Percentiles rank a stretch among this genome's conserved stretches.
Conservation (phyloP, 2,113 vertebrate species). For the Leucopsar rothschildi region DNA sequence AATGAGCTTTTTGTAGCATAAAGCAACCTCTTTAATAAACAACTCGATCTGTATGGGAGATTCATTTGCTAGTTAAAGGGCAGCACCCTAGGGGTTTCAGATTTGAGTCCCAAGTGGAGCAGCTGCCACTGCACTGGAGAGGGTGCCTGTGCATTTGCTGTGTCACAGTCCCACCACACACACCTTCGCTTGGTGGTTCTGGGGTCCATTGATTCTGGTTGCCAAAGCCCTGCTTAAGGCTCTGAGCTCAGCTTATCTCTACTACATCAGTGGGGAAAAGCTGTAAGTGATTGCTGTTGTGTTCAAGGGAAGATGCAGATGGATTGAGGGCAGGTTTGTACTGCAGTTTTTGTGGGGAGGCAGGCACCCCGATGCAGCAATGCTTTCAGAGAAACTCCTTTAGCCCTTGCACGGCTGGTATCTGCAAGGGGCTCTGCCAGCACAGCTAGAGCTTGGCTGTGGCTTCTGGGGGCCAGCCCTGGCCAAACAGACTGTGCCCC, state of each 20-base stretch:
- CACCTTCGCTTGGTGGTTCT: not conserved
- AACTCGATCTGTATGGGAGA: not conserved
- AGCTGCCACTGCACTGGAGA: not conserved
- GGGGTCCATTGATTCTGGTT: not conserved
- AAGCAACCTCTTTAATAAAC: not conserved
- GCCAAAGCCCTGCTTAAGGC: not conserved
- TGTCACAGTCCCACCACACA: not conserved
- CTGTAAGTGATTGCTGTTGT: not conserved
- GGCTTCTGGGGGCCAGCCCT: not conserved
- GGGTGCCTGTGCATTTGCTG: not conserved
- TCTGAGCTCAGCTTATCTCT: not conserved
- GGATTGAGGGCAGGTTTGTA: not conserved
- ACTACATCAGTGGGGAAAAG: not conserved
- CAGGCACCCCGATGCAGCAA: not conserved
- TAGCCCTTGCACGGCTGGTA: not conserved
- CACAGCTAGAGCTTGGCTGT: not conserved
- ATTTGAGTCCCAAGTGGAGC: not conserved
- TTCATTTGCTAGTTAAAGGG: not conserved
- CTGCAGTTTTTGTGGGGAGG: not conserved
- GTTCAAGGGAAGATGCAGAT: not conserved
- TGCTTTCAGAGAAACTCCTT: not conserved
- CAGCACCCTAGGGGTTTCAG: not conserved
- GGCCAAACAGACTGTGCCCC: not conserved
- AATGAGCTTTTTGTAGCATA: not conserved
- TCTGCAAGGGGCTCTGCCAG: not conserved